These are phyloP conservation scores for Climacteris rufus DNA, from an alignment of 2,113 vertebrate genomes.

Conservation along the genomic window DNA sequence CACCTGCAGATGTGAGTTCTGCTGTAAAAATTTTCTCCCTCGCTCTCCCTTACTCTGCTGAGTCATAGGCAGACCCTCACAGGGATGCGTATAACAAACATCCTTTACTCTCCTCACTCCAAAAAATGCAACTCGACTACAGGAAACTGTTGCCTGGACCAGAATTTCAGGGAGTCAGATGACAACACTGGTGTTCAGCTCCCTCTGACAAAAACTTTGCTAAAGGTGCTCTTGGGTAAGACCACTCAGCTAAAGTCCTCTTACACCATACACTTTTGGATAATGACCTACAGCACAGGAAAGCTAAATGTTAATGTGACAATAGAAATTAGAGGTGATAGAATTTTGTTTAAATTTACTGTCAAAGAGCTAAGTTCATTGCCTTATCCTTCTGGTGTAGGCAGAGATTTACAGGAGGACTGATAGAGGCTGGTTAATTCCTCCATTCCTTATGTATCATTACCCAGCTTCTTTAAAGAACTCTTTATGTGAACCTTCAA, in stretches of 20 bases:
- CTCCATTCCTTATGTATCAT: not conserved
- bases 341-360: not conserved
- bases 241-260: not conserved
- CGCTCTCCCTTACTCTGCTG: not conserved
- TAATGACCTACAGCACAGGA: not conserved
- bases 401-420: not conserved
- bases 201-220: not conserved
- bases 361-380: not conserved
- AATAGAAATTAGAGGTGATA: not conserved
- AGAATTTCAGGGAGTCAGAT: not conserved
- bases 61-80: not conserved
- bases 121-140: not conserved
- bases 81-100: not conserved
- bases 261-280: not conserved
- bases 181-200: not conserved
- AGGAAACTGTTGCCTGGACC: not conserved
- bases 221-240: not conserved
- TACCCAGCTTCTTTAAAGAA: not conserved
- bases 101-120: not conserved
- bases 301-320: not conserved
- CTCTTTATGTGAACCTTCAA: not conserved
- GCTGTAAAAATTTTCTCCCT: not conserved
- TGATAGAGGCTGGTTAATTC: not conserved
- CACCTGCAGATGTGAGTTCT: not conserved
- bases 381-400: not conserved